Evolutionary conservation across 2,113 vertebrate species (phyloP).

Genomic region (Ahaetulla prasina): DNA sequence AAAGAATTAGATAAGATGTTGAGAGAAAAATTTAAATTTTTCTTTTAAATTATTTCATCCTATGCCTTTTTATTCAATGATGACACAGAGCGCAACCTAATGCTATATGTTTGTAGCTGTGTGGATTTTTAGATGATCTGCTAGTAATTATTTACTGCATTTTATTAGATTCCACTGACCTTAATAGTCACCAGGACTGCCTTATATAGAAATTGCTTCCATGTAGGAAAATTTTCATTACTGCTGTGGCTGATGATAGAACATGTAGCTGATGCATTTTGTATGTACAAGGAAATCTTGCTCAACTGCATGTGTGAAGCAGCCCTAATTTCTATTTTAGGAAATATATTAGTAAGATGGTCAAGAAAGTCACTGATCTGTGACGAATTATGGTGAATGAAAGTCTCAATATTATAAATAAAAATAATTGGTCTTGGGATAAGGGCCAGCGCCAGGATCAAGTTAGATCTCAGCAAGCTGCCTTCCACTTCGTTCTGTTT

Average conservation of each 20-base stretch:
- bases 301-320: not conserved
- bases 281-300: not conserved
- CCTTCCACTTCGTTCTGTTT: too few species aligned
- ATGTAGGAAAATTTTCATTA: not conserved
- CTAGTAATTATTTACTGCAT: not conserved
- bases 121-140: not conserved
- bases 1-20: not conserved
- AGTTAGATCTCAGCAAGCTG: not conserved
- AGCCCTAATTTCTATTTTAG: not conserved
- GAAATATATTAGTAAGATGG: not conserved
- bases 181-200: not conserved
- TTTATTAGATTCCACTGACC: conserved; percentile 1
- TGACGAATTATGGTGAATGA: not conserved
- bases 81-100: not conserved
- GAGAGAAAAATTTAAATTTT: not conserved
- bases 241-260: not conserved
- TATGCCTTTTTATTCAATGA: not conserved
- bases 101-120: not conserved
- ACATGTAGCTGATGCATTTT: not conserved
- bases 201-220: not conserved
- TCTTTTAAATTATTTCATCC: not conserved
- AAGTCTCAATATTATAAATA: not conserved
- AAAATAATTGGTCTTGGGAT: not conserved
- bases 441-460: not conserved
- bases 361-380: not conserved